Evolutionary conservation across 2,888 invertebrate genomes (phyloP), one percentile per base, ranked within the genome.

Genomic region (Cataglyphis livida): DNA sequence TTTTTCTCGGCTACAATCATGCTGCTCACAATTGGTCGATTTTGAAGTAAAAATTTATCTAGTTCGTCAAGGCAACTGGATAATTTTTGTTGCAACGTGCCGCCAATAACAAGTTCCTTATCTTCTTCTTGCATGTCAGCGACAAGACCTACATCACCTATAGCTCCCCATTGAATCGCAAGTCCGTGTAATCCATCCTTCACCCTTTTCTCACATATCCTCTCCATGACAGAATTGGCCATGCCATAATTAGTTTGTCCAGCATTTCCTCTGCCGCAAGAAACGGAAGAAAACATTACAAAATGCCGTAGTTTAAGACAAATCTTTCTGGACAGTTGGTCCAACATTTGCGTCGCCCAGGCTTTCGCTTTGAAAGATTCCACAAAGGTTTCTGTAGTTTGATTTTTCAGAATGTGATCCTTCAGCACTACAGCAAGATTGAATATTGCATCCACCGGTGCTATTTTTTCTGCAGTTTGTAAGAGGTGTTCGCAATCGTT

Each of bases 141-240:
- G 5, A 71, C 7, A 2, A 57, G 25, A 18, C 70, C 70, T 0
- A 71, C 70, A 12, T 73, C 73, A 15, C 59, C 59, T 10, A 73
- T 18, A 3, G 59, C 25, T 18, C 41, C 73, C 73, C 73, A 73
- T 0, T 73, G 59, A 59, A 73, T 73, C 1, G 73, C 73, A 12
- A 73, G 15, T 28, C 28, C 73, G 1, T 41, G 73, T 15, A 73
- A 73, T n/a, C 73, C 73, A n/a, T 59, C 15, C 28, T 70, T 54
- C 4, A n/a, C 44, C 59, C 86, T 79, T 6, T 28, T 81, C 51
- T 87, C 84, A 18, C 82, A 83, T 3, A 81, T 75, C 87, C 98
- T 96, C 94, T 98, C 98, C 98, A 98, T 98, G 6, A 97, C 96
- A 0, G 92, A 95, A 91, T 93, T 94, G 1, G 95, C 91, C 95